Percentiles rank a stretch among this genome's conserved stretches.
These are phyloP conservation scores for Pinctada fucata DNA, from an alignment of 2,888 invertebrate genomes.

Conservation along the genomic window DNA sequence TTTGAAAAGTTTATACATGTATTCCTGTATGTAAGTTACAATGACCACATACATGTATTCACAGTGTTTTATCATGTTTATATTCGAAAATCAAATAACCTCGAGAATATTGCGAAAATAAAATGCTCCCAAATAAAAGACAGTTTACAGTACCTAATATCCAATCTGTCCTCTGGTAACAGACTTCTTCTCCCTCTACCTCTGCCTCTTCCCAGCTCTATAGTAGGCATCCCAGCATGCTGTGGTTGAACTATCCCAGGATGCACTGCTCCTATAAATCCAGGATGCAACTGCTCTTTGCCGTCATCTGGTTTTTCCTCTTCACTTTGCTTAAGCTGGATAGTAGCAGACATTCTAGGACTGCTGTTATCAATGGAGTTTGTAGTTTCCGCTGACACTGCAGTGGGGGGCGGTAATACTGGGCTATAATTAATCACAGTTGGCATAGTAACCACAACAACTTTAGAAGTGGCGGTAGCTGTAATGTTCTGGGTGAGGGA, in stretches of 20 bases:
- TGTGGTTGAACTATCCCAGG: conserved; percentile 31
- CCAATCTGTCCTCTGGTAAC: conserved; percentile 17
- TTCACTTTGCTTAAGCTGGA: conserved; percentile 11
- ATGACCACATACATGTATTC: no score
- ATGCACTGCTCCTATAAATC: conserved; percentile 27
- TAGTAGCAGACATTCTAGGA: conserved; percentile 27
- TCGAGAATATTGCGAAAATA: no score
- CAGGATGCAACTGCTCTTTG: conserved; percentile 21
- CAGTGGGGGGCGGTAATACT: not conserved
- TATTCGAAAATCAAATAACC: no score
- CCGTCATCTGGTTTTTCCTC: conserved; percentile 15
- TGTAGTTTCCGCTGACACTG: conserved; percentile 1
- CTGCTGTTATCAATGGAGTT: not conserved
- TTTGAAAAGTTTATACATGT: no score
- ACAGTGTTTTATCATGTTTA: no score
- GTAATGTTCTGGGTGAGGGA: not conserved
- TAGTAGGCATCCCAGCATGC: conserved; percentile 25
- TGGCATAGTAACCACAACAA: conserved; percentile 22
- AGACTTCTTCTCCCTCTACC: conserved; percentile 31
- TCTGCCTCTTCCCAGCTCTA: conserved; percentile 33
- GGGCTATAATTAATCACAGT: not conserved
- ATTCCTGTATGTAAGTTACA: no score
- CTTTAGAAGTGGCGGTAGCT: conserved; percentile 10
- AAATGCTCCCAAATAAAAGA: no score
- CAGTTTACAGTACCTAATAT: conserved; percentile 13